Evolutionary conservation across 2,888 invertebrate genomes (phyloP), one percentile per base, ranked within the genome.

Genomic region (Tiliacea citrago): DNA sequence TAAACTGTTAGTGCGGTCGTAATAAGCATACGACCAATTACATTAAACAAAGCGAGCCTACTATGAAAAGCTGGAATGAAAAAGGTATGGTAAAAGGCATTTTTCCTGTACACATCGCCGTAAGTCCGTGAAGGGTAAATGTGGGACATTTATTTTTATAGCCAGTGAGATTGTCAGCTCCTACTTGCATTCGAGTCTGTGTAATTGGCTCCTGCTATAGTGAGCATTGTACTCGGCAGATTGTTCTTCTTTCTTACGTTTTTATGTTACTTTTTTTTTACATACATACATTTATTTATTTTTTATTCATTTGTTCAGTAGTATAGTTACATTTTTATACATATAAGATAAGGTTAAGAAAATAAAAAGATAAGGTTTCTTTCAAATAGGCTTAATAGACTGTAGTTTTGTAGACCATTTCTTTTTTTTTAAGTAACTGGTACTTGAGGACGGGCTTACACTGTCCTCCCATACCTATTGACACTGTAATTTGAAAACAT

Each of bases 111-210:
- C 67, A 60, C 45, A 78, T 72, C 51, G 42, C 49, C 45, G 45
- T 63, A 79, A 68, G 68, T 72, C 75, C 45, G 73, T 72, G 53
- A 80, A 80, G 80, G 83, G 75, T 80, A 80, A 85, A 85, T 83
- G 84, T 86, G 60, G 69, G 55, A 72, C 84, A 86, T 86, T 86
- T 81, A 86, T 84, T 84, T 86, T 86, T 84, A 83, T 69, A 75
- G 84, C 60, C 72, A 72, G 73, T 60, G 66, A 80, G 73, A 80
- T 86, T 83, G 84, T 83, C 84, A 86, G 68, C 75, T 68, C 58
- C 84, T 67, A 77, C 81, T 77, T 84, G 81, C 86, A 86, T 80
- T 86, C 57, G 55, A 86, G 73, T 67, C 77, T 62, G 42, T 77
- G 75, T 84, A 86, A 86, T 86, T 83, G 84, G 77, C 55, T 80